Conservation (phyloP, 2,113 vertebrate species). For the Anseranas semipalmata region DNA sequence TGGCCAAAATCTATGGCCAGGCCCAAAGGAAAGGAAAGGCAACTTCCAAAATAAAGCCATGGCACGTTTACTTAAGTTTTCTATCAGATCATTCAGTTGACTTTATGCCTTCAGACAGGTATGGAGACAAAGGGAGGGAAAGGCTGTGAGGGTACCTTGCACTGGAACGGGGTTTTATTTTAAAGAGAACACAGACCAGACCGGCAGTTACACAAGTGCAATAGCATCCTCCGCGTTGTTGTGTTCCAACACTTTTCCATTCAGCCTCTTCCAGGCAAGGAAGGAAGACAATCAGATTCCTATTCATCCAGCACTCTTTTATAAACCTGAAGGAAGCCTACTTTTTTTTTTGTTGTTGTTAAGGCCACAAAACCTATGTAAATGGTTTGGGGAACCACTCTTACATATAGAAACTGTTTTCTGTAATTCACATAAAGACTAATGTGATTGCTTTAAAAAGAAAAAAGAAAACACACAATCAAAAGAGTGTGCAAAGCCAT, state of each 20-base stretch:
- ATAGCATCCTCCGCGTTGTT: neutral
- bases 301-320: neutral
- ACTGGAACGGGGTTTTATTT: neutral
- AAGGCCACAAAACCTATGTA: neutral
- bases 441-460: neutral
- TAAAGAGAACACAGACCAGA: neutral
- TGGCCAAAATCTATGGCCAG: neutral
- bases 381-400: neutral
- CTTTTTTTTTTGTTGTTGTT: neutral
- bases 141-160: neutral
- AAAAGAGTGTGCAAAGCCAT: neutral
- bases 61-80: neutral
- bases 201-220: fast-evolving
- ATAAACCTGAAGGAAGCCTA: neutral
- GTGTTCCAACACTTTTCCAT: fast-evolving
- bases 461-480: neutral
- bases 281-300: neutral
- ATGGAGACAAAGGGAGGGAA: neutral
- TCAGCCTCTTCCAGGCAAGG: neutral
- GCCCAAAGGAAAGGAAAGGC: fast-evolving
- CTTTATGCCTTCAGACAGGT: neutral
- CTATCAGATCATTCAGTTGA: no score
- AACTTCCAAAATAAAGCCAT: neutral
- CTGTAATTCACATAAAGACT: neutral
- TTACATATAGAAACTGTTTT: neutral